Percentiles rank a stretch among this genome's conserved stretches.
Evolutionary conservation across 1,140 invertebrate species (phyloP).

Genomic region (Drosophila yakuba): DNA sequence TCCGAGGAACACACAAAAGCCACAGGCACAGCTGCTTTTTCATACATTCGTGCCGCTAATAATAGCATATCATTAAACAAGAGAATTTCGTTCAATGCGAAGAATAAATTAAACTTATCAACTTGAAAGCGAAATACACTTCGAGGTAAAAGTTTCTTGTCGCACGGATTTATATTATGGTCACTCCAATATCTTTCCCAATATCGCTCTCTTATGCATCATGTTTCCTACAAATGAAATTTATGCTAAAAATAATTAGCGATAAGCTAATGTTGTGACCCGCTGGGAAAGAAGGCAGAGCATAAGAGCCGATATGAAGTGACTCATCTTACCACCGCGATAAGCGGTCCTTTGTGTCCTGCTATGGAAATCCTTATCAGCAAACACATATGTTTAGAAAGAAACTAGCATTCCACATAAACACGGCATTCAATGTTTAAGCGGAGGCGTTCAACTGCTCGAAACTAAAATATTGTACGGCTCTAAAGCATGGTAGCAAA

Average conservation of each 20-base stretch:
- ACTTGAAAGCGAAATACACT: slow-evolving; percentile 2
- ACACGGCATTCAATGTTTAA: slow-evolving; percentile 12
- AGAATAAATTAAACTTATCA: slow-evolving; percentile 42
- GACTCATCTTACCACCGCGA: slow-evolving; percentile 26
- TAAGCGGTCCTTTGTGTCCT: slow-evolving; percentile 46
- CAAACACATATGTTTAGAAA: not conserved
- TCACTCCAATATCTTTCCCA: slow-evolving; percentile 17
- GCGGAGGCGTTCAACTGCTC: slow-evolving; percentile 4
- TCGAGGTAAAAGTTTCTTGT: not conserved
- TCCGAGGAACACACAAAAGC: slow-evolving; percentile 48
- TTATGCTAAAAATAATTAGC: slow-evolving; percentile 49
- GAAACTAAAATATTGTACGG: not conserved
- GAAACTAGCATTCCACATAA: not conserved
- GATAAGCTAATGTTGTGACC: slow-evolving; percentile 43
- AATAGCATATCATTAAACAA: slow-evolving; percentile 59
- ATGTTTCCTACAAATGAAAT: slow-evolving; percentile 7
- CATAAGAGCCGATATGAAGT: slow-evolving; percentile 23
- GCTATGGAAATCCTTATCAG: slow-evolving; percentile 16
- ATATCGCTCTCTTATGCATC: not conserved
- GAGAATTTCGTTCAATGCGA: slow-evolving; percentile 40
- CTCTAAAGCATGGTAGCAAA: slow-evolving; percentile 18
- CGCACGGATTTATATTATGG: no score
- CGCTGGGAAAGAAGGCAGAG: slow-evolving; percentile 14
- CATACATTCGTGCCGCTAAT: slow-evolving; percentile 42
- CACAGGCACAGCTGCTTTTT: slow-evolving; percentile 54